These are phyloP conservation scores for Mermis nigrescens DNA, from an alignment of 2,888 invertebrate species.

Conservation along the genomic window DNA sequence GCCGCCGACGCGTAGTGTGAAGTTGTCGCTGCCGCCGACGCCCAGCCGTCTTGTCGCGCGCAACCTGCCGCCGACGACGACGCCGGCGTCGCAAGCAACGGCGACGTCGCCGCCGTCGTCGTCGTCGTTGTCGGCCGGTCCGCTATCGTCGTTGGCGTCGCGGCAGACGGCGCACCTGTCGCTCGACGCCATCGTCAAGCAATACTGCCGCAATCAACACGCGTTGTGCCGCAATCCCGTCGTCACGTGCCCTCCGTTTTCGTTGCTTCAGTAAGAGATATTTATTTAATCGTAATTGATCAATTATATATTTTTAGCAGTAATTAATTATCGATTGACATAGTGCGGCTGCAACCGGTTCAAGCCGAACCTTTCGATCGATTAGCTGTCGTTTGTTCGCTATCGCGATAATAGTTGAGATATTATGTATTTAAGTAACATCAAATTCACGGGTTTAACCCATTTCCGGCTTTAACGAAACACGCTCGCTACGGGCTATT, in stretches of 20 bases:
- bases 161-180: constrained; percentile 37
- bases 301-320: no score
- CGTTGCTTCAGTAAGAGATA: constrained; percentile 66
- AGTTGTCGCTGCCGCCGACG: not conserved
- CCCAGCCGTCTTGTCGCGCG: not conserved
- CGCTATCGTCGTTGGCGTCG: not conserved
- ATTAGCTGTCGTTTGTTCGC: no score
- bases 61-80: not conserved
- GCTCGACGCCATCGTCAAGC: constrained; percentile 76
- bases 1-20: not conserved
- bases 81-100: not conserved
- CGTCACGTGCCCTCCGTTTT: constrained; percentile 87
- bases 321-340: no score
- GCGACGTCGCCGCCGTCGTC: not conserved
- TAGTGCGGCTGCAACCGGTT: no score
- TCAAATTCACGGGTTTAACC: no score
- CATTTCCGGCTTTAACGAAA: no score
- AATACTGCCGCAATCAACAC: constrained; percentile 90
- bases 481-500: no score
- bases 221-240: constrained; percentile 93
- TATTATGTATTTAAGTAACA: no score
- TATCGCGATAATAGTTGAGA: no score
- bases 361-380: no score
- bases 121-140: not conserved
- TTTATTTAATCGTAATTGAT: no score